Evolutionary conservation across 1,140 invertebrate genomes (phyloP).

Genomic region (Ganaspis sp.): DNA sequence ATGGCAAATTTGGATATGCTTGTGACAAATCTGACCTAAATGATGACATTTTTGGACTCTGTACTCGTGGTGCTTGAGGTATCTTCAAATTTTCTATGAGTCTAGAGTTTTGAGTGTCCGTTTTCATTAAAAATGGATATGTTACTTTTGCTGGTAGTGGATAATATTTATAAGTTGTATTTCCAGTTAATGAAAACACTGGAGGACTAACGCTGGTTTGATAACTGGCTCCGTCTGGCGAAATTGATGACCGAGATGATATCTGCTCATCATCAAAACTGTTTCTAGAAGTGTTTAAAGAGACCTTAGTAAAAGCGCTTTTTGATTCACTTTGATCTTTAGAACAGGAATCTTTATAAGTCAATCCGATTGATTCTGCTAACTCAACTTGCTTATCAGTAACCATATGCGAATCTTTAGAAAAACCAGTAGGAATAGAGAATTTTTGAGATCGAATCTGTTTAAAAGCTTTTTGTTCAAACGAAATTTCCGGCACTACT

Average conservation of each 20-base stretch:
- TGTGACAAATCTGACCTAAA: conserved; percentile 63
- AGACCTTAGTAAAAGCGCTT: conserved; percentile 89
- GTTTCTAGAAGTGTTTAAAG: conserved; percentile 66
- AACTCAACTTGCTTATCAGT: conserved; percentile 42
- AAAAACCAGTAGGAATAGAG: conserved; percentile 62
- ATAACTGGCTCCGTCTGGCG: conserved; percentile 84
- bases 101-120: conserved; percentile 58
- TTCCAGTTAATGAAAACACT: conserved; percentile 66
- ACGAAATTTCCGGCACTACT: conserved; percentile 67
- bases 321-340: conserved; percentile 67
- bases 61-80: conserved; percentile 66
- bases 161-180: conserved; percentile 71
- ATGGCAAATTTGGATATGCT: conserved; percentile 68
- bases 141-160: conserved; percentile 67
- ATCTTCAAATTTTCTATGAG: conserved; percentile 71
- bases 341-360: conserved; percentile 55
- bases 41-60: conserved; percentile 63
- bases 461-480: conserved; percentile 63
- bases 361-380: conserved; percentile 31
- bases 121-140: conserved; percentile 71
- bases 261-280: conserved; percentile 72
- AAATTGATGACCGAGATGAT: conserved; percentile 82
- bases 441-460: conserved; percentile 59
- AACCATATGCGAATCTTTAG: conserved; percentile 49
- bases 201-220: conserved; percentile 87